A percentile compares a stretch with the other conserved stretches of the same genome.
These are phyloP conservation scores for Panulirus ornatus DNA, from an alignment of 1,140 invertebrate species.

Conservation along the genomic window DNA sequence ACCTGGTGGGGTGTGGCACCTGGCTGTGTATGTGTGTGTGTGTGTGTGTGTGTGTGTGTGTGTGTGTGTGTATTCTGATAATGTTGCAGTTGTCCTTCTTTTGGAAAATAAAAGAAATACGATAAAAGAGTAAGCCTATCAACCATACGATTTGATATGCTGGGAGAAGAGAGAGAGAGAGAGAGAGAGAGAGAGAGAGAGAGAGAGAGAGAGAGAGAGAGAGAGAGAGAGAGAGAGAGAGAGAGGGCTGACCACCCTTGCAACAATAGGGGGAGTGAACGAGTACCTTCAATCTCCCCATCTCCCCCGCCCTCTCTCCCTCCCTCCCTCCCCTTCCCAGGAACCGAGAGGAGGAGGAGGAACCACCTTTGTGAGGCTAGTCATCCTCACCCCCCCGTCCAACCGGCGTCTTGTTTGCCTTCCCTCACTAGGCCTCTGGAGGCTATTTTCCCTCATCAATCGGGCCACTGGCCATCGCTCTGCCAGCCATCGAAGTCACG, in stretches of 20 bases:
- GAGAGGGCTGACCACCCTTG: neutral
- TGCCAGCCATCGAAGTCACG: neutral
- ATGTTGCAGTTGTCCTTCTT: no score
- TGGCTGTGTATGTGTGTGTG: conserved; percentile 38
- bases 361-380: neutral
- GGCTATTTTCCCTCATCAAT: conserved; percentile 16
- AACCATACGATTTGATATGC: no score
- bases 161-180: conserved; percentile 7
- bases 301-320: neutral
- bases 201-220: conserved; percentile 5
- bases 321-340: neutral
- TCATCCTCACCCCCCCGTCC: neutral
- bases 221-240: neutral
- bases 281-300: neutral
- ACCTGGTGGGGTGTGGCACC: conserved; percentile 45
- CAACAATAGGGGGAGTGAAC: neutral
- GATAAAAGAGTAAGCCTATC: no score
- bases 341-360: neutral
- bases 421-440: neutral
- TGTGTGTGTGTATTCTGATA: conserved; percentile 40
- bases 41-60: conserved; percentile 59
- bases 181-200: neutral
- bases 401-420: neutral
- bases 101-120: no score
- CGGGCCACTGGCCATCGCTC: neutral